phyloP scores from a whole-genome alignment of 2,888 invertebrate genomes.

The Melinopterus prodromus region DNA sequence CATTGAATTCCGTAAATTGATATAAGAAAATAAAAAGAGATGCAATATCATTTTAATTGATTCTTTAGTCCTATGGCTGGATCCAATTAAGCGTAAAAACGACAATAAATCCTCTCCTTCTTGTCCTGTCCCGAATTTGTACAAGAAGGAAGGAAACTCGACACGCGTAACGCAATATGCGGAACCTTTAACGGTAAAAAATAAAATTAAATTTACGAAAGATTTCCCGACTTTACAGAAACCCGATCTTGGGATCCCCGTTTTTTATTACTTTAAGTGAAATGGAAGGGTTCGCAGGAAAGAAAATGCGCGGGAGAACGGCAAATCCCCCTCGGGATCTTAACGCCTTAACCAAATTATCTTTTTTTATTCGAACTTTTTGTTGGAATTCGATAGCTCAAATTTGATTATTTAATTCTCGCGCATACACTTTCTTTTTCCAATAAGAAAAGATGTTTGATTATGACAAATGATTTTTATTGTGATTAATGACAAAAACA shows the following conservation, averaged over 20 bases:
- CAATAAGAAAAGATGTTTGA: background rate
- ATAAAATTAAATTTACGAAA: slow-evolving; percentile 4
- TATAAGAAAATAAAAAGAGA: background rate
- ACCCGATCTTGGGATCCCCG: background rate
- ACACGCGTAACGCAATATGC: slow-evolving; percentile 4
- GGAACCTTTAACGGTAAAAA: background rate
- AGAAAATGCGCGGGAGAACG: background rate
- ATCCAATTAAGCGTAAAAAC: background rate
- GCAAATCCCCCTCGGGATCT: background rate
- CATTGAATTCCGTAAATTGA: background rate
- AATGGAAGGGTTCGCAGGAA: slow-evolving; percentile 4
- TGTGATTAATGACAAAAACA: too few species aligned
- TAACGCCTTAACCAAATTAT: slow-evolving; percentile 4
- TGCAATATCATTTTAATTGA: background rate
- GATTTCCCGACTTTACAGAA: slow-evolving; percentile 4
- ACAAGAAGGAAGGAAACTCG: background rate
- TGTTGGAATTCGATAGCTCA: background rate
- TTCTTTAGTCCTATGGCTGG: background rate
- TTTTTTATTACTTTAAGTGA: slow-evolving; percentile 4
- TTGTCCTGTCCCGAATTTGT: background rate
- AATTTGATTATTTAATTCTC: background rate
- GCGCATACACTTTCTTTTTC: background rate
- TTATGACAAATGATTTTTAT: background rate
- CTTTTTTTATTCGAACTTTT: background rate
- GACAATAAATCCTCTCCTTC: background rate